phyloP scores from a whole-genome alignment of 2,113 vertebrate species.

The Lates calcarifer region DNA sequence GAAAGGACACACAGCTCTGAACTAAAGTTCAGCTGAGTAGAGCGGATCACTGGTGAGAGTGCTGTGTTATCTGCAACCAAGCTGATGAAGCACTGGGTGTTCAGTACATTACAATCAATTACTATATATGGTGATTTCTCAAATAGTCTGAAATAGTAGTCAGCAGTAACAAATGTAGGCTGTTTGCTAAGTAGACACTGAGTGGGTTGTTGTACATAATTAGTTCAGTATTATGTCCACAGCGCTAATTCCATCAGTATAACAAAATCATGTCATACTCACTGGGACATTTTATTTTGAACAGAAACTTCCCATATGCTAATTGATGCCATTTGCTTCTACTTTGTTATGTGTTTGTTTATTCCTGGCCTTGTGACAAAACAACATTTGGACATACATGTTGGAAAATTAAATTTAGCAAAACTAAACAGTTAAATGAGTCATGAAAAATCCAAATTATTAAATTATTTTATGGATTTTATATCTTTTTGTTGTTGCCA shows the following conservation, averaged over 20 bases:
- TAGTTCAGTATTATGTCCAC: not conserved
- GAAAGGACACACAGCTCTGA: constrained; percentile 12
- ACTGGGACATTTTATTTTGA: not conserved
- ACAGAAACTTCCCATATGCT: not conserved
- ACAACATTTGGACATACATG: too few relatives aligned
- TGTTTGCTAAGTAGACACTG: too few relatives aligned
- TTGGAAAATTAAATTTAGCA: too few relatives aligned
- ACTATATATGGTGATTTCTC: not conserved
- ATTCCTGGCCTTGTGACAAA: too few relatives aligned
- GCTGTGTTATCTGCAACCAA: not conserved
- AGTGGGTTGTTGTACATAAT: not conserved
- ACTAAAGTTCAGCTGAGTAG: not conserved
- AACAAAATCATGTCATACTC: not conserved
- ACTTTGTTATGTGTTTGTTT: not conserved
- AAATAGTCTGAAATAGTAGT: not conserved
- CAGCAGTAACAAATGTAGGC: too few relatives aligned
- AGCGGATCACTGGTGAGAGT: not conserved
- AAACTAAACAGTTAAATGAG: too few relatives aligned
- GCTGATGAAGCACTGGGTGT: constrained; percentile 27
- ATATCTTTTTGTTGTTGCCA: too few relatives aligned
- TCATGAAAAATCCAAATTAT: too few relatives aligned
- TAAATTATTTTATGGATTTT: too few relatives aligned
- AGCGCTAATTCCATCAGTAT: not conserved
- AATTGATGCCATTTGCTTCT: too few relatives aligned
- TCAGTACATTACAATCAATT: not conserved